Base-by-base conservation (phyloP, 2,113 vertebrate species). In the Erythrolamprus reginae region DNA sequence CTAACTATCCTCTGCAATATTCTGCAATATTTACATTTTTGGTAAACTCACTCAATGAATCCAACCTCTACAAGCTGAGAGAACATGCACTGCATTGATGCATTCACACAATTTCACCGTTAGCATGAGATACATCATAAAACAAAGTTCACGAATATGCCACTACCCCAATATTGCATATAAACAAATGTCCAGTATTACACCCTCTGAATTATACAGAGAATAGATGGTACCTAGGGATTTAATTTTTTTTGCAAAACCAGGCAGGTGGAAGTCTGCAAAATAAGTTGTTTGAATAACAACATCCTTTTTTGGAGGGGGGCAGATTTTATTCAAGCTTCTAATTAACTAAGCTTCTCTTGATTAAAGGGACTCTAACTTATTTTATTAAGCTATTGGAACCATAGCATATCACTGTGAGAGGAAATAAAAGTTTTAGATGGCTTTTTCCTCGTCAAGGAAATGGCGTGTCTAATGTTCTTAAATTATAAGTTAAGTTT, bases 321-420 rank as follows among this genome's bases (percentile, higher is more conserved):
- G 19, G 15, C n/a, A 88, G 50, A 48, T 47, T 38, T 88, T 70
- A 88, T 70, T 51, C 58, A 77, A 33, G 45, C 17, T 89, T 89
- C 47, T 84, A 89, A 89, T 89, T 56, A 89, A 56, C 88, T 84
- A 84, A 84, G 88, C 33, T 83, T 56, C 13, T 47, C 77, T 84
- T 84, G 42, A 84, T 89, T 56, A 89, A 84, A 15, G 77, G 70
- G 52, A 15, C 13, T n/a, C 38, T 56, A 47, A 53, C 28, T 89
- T 89, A 33, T 84, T 89, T 89, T 58, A 89, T 47, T 52, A 89
- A 47, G 52, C 24, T 84, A 48, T 84, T 56, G 88, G 53, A 45
- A 53, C 33, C 6, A 77, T 33, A 88, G 87, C 84, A 13, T 82
- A 84, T 56, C 88, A 52, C 77, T 23, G 42, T 7, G 48, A 89